These are phyloP conservation scores for Hypotaenidia okinawae DNA, from an alignment of 2,797 vertebrate species.

Conservation along the genomic window DNA sequence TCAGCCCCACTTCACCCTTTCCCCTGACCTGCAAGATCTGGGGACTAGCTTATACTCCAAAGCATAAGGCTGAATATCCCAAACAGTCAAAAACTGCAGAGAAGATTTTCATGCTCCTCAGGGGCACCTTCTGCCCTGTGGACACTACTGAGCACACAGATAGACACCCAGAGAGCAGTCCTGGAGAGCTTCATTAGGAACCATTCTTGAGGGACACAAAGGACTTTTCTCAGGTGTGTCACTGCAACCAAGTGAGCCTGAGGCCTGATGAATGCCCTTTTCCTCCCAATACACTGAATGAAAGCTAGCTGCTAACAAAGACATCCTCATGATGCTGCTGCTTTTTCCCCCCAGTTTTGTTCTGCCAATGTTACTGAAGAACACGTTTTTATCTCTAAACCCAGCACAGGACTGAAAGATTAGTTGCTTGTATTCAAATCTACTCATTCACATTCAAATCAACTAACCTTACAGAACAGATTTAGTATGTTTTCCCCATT, in stretches of 20 bases:
- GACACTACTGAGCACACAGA: rapidly evolving
- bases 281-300: background rate
- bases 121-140: background rate
- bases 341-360: background rate
- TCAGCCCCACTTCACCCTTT: background rate
- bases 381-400: background rate
- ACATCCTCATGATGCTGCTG: background rate
- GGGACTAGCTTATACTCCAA: background rate
- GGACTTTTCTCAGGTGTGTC: background rate
- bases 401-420: background rate
- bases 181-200: rapidly evolving
- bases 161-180: background rate
- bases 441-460: background rate
- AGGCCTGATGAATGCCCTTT: background rate
- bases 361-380: background rate
- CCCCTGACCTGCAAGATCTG: background rate
- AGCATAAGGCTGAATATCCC: background rate
- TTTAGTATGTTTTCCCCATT: background rate
- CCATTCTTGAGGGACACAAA: background rate
- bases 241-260: background rate
- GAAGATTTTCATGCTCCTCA: background rate
- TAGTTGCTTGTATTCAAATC: background rate
- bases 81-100: background rate
- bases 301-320: background rate
- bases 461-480: background rate